Evolutionary conservation across 2,888 invertebrate genomes (phyloP).

Genomic region (Agriotes lineatus): DNA sequence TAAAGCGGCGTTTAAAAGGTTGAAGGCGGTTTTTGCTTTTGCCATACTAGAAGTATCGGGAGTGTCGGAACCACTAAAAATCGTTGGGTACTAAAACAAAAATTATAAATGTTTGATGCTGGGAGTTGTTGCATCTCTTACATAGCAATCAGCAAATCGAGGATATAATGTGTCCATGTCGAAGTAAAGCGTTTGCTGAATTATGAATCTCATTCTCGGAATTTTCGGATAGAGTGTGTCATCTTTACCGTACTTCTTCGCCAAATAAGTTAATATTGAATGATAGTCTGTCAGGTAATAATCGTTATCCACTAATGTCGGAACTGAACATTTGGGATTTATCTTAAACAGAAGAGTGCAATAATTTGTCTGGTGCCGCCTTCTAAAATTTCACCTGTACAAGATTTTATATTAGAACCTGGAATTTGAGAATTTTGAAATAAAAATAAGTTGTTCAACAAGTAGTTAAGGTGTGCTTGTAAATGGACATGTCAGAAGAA

Average conservation of each 20-base stretch:
- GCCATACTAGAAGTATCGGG: conserved; percentile 57
- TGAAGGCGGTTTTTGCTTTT: conserved; percentile 77
- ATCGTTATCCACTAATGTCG: conserved; percentile 86
- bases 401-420: no score
- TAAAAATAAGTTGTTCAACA: no score
- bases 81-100: conserved; percentile 59
- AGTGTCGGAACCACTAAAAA: conserved; percentile 64
- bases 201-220: conserved; percentile 78
- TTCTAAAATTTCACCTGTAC: no score
- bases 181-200: conserved; percentile 85
- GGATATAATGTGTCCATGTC: conserved; percentile 82
- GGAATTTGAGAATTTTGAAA: no score
- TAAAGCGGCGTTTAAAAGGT: conserved; percentile 79
- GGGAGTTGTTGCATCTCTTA: conserved; percentile 63
- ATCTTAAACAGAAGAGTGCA: conserved; percentile 68
- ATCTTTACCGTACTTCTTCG: conserved; percentile 83
- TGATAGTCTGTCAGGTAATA: conserved; percentile 88
- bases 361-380: no score
- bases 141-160: conserved; percentile 79
- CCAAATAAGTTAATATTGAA: conserved; percentile 84
- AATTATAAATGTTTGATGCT: not conserved
- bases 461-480: no score
- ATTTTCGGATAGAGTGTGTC: conserved; percentile 83
- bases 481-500: no score
- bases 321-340: conserved; percentile 88